Evolutionary conservation across 1,140 invertebrate species (phyloP).

Genomic region (Temnothorax longispinosus): DNA sequence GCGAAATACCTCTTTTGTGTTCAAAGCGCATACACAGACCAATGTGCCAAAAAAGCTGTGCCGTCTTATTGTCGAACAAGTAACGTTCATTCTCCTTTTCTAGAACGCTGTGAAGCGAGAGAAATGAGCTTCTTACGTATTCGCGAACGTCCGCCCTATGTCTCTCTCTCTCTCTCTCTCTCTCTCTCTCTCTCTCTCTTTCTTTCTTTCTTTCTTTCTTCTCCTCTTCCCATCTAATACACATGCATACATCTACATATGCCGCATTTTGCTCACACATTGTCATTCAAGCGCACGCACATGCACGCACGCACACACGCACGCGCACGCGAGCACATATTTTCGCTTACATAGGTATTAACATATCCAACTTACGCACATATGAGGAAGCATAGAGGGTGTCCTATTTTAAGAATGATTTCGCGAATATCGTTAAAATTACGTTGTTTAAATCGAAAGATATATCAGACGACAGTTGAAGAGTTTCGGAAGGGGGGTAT

Average conservation of each 20-base stretch:
- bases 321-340: no score
- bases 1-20: slow-evolving; percentile 13
- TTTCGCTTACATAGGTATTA: neutral
- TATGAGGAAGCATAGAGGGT: neutral
- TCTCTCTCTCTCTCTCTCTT: no score
- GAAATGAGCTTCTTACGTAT: slow-evolving; percentile 31
- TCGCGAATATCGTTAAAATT: neutral
- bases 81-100: slow-evolving; percentile 4
- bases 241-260: neutral
- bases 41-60: slow-evolving; percentile 27
- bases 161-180: neutral
- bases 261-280: neutral
- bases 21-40: neutral
- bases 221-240: slow-evolving; percentile 1
- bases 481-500: neutral
- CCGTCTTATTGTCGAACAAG: slow-evolving; percentile 14
- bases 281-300: neutral
- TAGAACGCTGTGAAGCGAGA: slow-evolving; percentile 6
- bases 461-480: neutral
- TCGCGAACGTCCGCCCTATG: slow-evolving; percentile 4
- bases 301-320: no score
- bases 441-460: neutral
- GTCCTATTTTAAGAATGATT: slow-evolving; percentile 5
- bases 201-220: neutral
- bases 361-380: neutral